A percentile compares a stretch with the other conserved stretches of the same genome.
phyloP scores from a whole-genome alignment of 2,113 vertebrate genomes.

The Girardinichthys multiradiatus region DNA sequence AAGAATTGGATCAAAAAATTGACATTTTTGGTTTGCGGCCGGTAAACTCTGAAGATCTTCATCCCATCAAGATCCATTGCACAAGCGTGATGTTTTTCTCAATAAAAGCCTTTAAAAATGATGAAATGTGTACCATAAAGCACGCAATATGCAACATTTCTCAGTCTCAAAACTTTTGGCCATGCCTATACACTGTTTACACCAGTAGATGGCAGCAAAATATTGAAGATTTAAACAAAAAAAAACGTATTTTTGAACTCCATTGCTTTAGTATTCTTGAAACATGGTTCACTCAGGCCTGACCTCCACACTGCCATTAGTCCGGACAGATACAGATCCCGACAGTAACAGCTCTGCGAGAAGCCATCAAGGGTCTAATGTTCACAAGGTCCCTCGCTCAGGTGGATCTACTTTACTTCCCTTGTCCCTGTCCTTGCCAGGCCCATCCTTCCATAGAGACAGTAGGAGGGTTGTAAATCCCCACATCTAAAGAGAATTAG shows the following conservation, averaged over 20 bases:
- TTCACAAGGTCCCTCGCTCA: slow-evolving; percentile 21
- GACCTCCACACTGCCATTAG: slow-evolving; percentile 54
- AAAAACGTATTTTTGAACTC: not conserved
- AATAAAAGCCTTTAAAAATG: not conserved
- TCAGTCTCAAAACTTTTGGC: not conserved
- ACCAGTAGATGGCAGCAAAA: slow-evolving; percentile 70
- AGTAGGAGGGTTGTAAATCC: not conserved
- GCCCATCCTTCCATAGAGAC: not conserved
- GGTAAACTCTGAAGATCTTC: not conserved
- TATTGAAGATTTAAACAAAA: slow-evolving; percentile 6
- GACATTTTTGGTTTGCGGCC: too few relatives aligned
- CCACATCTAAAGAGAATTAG: slow-evolving; percentile 4
- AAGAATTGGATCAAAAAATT: not conserved
- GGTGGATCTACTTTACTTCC: slow-evolving; percentile 5
- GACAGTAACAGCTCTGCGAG: slow-evolving; percentile 38
- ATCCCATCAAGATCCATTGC: not conserved
- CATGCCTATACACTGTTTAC: not conserved
- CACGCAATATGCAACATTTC: too few relatives aligned
- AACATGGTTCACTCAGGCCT: slow-evolving; percentile 20
- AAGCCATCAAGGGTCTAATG: slow-evolving; percentile 37
- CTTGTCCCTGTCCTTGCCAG: not conserved
- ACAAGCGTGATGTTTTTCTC: too few relatives aligned
- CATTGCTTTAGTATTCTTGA: slow-evolving; percentile 17
- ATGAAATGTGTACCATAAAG: not conserved
- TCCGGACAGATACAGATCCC: slow-evolving; percentile 44